Evolutionary conservation across 2,797 vertebrate species (phyloP).

Genomic region (Heteromormyrus szaboi): DNA sequence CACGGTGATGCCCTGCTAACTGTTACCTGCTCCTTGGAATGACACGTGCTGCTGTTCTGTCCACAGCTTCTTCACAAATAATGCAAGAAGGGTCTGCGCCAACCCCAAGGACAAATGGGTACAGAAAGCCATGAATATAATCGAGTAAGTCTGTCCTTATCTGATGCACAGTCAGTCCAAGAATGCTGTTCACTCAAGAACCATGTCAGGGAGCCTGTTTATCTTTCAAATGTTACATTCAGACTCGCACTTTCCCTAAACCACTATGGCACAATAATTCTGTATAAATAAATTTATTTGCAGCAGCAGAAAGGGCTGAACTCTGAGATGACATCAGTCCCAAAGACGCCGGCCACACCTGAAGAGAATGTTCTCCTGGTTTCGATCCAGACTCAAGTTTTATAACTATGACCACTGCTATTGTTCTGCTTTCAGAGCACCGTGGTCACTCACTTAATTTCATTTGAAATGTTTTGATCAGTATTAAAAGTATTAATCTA

Average conservation of each 20-base stretch:
- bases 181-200: background rate
- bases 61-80: background rate
- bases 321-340: background rate
- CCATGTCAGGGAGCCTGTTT: background rate
- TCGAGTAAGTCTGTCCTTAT: background rate
- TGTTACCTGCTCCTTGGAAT: background rate
- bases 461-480: background rate
- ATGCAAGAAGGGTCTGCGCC: slow-evolving; percentile 1
- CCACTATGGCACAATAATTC: background rate
- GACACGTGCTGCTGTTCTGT: background rate
- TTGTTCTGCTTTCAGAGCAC: slow-evolving; percentile 7
- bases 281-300: background rate
- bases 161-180: background rate
- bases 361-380: background rate
- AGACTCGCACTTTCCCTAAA: background rate
- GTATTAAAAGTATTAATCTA: background rate
- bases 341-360: background rate
- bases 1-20: background rate
- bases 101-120: slow-evolving; percentile 1
- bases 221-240: background rate
- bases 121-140: background rate
- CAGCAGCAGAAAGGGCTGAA: background rate
- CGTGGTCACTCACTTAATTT: background rate
- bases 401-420: background rate
- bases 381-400: background rate